Base-by-base conservation (phyloP, 2,113 vertebrate genomes). In the Erpornis zantholeuca region DNA sequence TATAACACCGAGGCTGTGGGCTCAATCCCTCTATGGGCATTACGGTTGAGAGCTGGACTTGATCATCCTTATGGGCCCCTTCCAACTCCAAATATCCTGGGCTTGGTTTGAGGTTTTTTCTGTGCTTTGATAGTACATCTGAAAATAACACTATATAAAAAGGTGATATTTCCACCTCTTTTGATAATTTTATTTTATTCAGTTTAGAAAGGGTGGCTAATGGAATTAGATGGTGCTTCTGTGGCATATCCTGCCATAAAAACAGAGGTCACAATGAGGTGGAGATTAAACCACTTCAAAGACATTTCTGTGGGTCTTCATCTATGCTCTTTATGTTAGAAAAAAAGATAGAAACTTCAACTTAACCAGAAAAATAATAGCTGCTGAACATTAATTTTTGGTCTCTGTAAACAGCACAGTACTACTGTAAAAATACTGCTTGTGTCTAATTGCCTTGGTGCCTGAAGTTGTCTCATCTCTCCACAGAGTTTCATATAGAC, bases 61-160 rank as follows among this genome's bases (percentile, higher is more conserved):
- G 45, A 36, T 17, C 11, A 52, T 52, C 36, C 21, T 52, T 1
- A 0, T 15, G 21, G 7, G 3, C 3, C 14, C 17, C 27, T 60
- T 52, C 36, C 27, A 44, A 33, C 11, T 36, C 33, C 33, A 36
- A 52, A 33, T 52, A 27, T 68, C 44, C 36, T 23, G 14, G 52
- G 21, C 21, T 25, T 36, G 14, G 2, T 54, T 47, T 28, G 21
- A 1, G 7, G 29, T 57, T 1, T 9, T 49, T 29, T 7, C 57
- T 12, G 24, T 12, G 2, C 1, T 81, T 44, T 78, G 17, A 31
- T 49, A 63, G 36, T 28, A 33, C 3, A 54, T 28, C 52, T 88
- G 23, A 56, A 14, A 49, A 63, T 36, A 68, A 29, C 3, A 6
- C 8, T n/a, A 45, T 1, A 3, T 31, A 36, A n/a, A 4, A 66